These are phyloP conservation scores for Pelobates fuscus DNA, from an alignment of 2,113 vertebrate species.

Conservation along the genomic window DNA sequence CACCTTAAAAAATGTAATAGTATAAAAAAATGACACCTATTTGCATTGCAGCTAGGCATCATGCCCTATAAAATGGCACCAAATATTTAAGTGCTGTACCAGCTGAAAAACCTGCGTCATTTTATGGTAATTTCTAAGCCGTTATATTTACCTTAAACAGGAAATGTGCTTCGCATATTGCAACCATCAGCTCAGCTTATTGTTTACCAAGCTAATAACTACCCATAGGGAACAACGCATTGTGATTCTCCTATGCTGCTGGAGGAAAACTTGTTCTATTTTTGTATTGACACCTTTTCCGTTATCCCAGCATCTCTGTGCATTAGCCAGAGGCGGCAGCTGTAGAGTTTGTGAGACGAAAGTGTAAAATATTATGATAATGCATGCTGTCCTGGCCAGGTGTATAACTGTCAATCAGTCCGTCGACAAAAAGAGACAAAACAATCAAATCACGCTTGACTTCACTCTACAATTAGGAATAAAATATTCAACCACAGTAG, in stretches of 20 bases:
- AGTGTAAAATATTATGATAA: constrained; percentile 34
- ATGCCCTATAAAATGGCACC: too few relatives aligned
- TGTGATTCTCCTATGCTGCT: neutral
- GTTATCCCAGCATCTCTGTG: constrained; percentile 15
- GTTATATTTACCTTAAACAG: too few relatives aligned
- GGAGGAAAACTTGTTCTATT: constrained; percentile 17
- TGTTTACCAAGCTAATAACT: constrained; percentile 9
- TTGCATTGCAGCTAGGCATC: too few relatives aligned
- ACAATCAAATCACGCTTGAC: neutral
- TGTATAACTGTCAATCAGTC: constrained; percentile 20
- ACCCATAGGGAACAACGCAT: neutral
- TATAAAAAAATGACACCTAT: too few relatives aligned
- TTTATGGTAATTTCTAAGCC: too few relatives aligned
- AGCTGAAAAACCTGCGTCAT: too few relatives aligned
- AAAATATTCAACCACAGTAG: neutral
- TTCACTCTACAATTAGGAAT: neutral
- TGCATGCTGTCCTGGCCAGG: constrained; percentile 15
- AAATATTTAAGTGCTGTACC: too few relatives aligned
- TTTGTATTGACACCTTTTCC: constrained; percentile 1
- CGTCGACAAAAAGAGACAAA: constrained; percentile 4
- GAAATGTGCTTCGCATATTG: neutral
- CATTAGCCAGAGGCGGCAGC: constrained; percentile 9
- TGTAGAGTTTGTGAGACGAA: neutral
- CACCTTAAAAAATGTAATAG: too few relatives aligned
- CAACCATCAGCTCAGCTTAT: neutral